A percentile compares a stretch with the other conserved stretches of the same genome.
Conservation (phyloP, 2,113 vertebrate genomes). For the Sitta europaea region DNA sequence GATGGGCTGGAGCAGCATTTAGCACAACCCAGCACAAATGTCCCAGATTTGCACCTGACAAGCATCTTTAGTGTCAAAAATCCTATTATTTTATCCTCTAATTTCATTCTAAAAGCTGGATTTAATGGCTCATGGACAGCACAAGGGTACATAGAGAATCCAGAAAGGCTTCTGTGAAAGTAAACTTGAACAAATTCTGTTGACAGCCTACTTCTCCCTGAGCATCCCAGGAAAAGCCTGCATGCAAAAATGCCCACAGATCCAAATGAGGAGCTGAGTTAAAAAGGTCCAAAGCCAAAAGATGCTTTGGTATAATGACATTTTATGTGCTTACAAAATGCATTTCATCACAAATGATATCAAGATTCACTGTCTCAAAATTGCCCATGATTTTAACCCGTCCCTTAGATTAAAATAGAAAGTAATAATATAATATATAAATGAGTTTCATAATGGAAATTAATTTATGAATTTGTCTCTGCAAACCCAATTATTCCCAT, state of each 20-base stretch:
- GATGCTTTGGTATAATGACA: not conserved
- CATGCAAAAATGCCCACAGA: not conserved
- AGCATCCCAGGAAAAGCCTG: not conserved
- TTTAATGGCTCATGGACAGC: not conserved
- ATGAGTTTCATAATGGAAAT: not conserved
- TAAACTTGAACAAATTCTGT: not conserved
- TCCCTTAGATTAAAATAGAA: not conserved
- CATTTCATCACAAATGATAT: not conserved
- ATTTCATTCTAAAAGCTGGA: not conserved
- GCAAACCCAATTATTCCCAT: not conserved
- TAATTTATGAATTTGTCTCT: not conserved
- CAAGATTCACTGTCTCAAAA: not conserved
- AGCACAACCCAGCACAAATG: not conserved
- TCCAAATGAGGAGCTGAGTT: not conserved
- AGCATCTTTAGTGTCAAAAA: not conserved
- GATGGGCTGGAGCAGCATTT: not conserved
- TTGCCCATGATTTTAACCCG: not conserved
- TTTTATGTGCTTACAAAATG: not conserved
- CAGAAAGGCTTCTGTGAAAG: not conserved
- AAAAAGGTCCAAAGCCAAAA: not conserved
- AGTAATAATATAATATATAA: not conserved
- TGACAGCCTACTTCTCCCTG: not conserved
- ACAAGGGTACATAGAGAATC: fast-evolving
- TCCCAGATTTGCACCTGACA: not conserved
- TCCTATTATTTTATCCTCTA: not conserved